Evolutionary conservation across 2,888 invertebrate species (phyloP), one percentile per base, ranked within the genome.

Genomic region (Raillietiella orientalis): DNA sequence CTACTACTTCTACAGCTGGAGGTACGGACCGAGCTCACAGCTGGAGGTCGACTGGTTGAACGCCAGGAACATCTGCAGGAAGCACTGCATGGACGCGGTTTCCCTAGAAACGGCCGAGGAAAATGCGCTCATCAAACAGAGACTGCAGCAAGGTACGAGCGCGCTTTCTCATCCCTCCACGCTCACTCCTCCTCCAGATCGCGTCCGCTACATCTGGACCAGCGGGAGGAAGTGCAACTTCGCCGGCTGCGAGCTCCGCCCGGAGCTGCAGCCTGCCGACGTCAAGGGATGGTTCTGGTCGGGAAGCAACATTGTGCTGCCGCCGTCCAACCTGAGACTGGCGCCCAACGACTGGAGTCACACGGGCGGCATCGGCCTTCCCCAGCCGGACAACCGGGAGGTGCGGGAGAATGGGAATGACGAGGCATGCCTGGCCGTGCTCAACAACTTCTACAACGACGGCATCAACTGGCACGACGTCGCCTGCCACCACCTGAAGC

Each of bases 381-480:
- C 59, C 28, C 77, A 79, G 44, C 77, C 77, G 14, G 77, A 77
- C 48, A 77, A 77, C 45, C 74, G 77, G 1, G 77, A 77, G 46
- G 5, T 12, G 9, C 11, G 5, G 5, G 22, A 34, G 19, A 32
- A 21, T 50, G 60, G 65, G 31, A 77, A 75, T 32, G 62, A 60
- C 33, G 77, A 79, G 46, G 74, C 77, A 19, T 79, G 79, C 40
- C 47, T 79, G 39, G 67, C 72, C 29, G 58, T 77, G 33, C 55
- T 79, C 33, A 77, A 79, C 55, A 79, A 79, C 47, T 77, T 79
- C 5, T 79, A 79, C 58, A 72, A 67, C 41, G 79, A 79, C 42
- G 77, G 77, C 34, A 72, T 79, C 44, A 72, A 71, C 35, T 79
- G 77, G 77, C 77, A 77, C 50, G 77, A 77, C 47, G 75, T 77